Conservation (phyloP, 2,113 vertebrate species). For the Zosterops japonicus region DNA sequence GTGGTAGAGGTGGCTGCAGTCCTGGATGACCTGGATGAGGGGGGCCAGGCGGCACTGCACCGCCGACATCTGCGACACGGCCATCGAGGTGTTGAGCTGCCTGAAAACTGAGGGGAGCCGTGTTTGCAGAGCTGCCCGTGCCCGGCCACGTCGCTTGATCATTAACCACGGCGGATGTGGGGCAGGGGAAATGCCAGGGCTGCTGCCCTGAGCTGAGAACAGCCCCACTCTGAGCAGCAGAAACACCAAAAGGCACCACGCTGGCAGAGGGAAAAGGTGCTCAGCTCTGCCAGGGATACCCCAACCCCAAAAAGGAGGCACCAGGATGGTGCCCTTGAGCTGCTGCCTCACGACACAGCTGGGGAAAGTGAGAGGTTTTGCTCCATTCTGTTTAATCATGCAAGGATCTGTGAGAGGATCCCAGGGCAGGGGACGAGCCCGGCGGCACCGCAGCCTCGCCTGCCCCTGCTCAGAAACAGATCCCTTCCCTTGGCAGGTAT, state of each 20-base stretch:
- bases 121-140: background rate
- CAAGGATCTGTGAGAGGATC: background rate
- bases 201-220: background rate
- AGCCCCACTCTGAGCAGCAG: fast-evolving
- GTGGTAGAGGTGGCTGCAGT: constrained; percentile 97
- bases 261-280: background rate
- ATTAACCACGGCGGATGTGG: background rate
- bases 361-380: background rate
- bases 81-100: constrained; percentile 94
- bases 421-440: background rate
- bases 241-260: fast-evolving
- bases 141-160: background rate
- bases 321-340: background rate
- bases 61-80: constrained; percentile 89
- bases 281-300: background rate
- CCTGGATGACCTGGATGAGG: constrained; percentile 96
- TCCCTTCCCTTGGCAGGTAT: constrained; percentile 50
- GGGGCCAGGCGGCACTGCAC: constrained; percentile 96
- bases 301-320: background rate
- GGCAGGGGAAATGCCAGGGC: fast-evolving
- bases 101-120: constrained; percentile 79
- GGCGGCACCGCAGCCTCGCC: background rate
- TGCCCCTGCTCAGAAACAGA: constrained; percentile 13
- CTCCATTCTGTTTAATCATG: background rate
- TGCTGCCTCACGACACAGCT: fast-evolving